Conservation (phyloP, 1,140 invertebrate genomes). For the Magallana angulata region DNA sequence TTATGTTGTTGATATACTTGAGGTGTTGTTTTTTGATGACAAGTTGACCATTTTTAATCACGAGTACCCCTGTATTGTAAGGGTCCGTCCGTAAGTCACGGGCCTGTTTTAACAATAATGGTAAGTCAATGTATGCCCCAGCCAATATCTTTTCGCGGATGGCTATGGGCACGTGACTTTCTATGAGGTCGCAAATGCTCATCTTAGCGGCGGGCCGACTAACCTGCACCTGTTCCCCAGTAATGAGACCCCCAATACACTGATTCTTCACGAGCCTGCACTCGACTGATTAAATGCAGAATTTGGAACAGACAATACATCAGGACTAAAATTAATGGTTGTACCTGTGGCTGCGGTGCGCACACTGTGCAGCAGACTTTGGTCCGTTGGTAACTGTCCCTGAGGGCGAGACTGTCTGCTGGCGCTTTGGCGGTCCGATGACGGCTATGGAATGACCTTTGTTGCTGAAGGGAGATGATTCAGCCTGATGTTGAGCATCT, state of each 20-base stretch:
- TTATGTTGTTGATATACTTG: neutral
- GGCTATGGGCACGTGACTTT: neutral
- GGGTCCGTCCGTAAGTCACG: neutral
- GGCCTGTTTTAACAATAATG: neutral
- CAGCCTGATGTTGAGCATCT: too few relatives aligned
- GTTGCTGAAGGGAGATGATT: too few relatives aligned
- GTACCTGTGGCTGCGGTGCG: too few relatives aligned
- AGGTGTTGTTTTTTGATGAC: slow-evolving; percentile 22
- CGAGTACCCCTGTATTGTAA: neutral
- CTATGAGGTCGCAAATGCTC: neutral
- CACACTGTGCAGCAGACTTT: too few relatives aligned
- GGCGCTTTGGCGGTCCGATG: too few relatives aligned
- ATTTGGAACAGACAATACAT: too few relatives aligned
- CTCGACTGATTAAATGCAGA: too few relatives aligned
- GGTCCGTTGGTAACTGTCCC: too few relatives aligned
- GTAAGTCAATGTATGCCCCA: neutral
- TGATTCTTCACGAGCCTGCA: neutral
- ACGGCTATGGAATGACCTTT: too few relatives aligned
- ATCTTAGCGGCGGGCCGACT: neutral
- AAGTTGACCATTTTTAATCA: neutral
- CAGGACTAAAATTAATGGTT: too few relatives aligned
- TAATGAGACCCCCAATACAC: neutral
- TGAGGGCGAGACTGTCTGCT: too few relatives aligned
- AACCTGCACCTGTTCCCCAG: neutral
- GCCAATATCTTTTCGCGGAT: neutral